Evolutionary conservation across 2,888 invertebrate genomes (phyloP).

Genomic region (Heliothis peltigera): DNA sequence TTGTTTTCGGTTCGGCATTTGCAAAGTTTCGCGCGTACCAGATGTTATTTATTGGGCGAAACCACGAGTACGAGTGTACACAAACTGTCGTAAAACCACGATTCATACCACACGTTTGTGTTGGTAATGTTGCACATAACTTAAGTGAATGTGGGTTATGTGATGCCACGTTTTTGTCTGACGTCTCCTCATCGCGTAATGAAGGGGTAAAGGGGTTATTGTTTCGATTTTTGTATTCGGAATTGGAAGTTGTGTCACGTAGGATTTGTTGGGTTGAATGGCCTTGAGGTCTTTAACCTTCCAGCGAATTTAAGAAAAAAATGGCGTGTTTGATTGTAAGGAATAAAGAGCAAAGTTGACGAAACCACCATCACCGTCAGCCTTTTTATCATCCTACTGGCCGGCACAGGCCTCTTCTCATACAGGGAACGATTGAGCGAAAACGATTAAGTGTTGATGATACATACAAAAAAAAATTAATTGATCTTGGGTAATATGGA

Average conservation of each 20-base stretch:
- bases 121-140: slow-evolving; percentile 48
- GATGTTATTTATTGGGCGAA: slow-evolving; percentile 67
- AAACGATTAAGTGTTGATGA: no score
- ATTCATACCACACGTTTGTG: slow-evolving; percentile 65
- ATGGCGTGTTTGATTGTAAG: neutral
- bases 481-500: no score
- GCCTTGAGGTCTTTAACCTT: neutral
- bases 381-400: no score
- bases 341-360: no score
- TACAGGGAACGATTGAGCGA: no score
- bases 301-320: neutral
- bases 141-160: slow-evolving; percentile 61
- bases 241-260: neutral
- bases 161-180: slow-evolving; percentile 61
- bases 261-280: neutral
- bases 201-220: slow-evolving; percentile 40
- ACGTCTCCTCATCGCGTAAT: slow-evolving; percentile 40
- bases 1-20: slow-evolving; percentile 56
- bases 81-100: slow-evolving; percentile 67
- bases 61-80: slow-evolving; percentile 59
- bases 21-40: slow-evolving; percentile 61
- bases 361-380: no score
- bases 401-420: no score
- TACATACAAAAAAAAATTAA: neutral
- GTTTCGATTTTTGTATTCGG: slow-evolving; percentile 26